Base-by-base conservation (phyloP, 2,797 vertebrate genomes). In the Neomorphus geoffroyi region DNA sequence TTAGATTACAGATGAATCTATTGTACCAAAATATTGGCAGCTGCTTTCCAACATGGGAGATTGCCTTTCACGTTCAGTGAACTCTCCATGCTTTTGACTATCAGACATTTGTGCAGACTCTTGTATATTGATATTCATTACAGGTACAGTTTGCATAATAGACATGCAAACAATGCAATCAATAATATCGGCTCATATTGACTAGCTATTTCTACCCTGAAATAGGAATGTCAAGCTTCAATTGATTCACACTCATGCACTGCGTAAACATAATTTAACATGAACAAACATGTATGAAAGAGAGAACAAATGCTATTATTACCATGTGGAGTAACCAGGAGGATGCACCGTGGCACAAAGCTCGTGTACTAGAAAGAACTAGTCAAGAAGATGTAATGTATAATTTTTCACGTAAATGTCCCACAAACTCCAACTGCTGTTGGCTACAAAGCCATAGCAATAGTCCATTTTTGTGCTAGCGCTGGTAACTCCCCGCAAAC, bases 1-100 rank as follows among this genome's bases (percentile, higher is more conserved):
- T 93, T 77, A 87, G 93, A 93, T 96, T 95, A 97, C 88, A 95
- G 94, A 96, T 93, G 80, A 96, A 93, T 94, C 60, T 94, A 96
- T 96, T 96, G 90, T 91, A 96, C 91, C 95, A 97, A 96, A 96
- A 96, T 94, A 97, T 22, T 81, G 93, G 72, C 90, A 94, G 88
- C 83, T 96, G 90, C 92, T 88, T 97, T 90, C 90, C 92, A 95
- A 57, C 78, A 91, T 9, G 26, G 73, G 60, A 93, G 48, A 35
- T 57, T 93, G 92, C 62, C 69, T 97, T 92, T 62, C 77, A 7
- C 15, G 60, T 66, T 95, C 78, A 89, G 45, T 4, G 3, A 93
- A 77, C 33, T 58, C 65, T 74, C 54, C 54, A 11, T 43, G 74
- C 64, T 88, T 92, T 87, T 69, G 46, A 30, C 39, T 73, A 37